Evolutionary conservation across 2,888 invertebrate genomes (phyloP).

Genomic region (Macroteleia sp.): DNA sequence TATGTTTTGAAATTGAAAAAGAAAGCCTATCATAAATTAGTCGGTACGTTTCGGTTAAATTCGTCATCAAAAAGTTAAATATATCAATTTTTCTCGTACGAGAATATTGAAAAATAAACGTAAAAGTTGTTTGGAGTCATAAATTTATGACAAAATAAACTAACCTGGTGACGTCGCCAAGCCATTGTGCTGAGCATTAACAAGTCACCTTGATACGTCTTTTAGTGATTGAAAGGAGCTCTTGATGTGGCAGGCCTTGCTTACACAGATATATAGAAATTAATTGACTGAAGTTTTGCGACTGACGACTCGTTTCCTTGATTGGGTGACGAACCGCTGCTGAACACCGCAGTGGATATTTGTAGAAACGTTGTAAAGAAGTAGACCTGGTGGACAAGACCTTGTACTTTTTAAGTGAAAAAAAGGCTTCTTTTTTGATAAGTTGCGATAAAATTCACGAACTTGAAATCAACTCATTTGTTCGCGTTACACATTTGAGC

Average conservation of each 20-base stretch:
- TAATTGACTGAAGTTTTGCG: slow-evolving; percentile 43
- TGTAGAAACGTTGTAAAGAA: slow-evolving; percentile 38
- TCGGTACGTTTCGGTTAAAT: too few relatives aligned
- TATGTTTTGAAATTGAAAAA: too few relatives aligned
- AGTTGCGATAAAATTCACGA: not conserved
- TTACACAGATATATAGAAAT: slow-evolving; percentile 22
- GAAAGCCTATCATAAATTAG: too few relatives aligned
- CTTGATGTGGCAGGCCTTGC: not conserved
- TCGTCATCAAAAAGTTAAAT: slow-evolving; percentile 1
- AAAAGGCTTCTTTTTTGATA: not conserved
- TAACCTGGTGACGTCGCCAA: slow-evolving; percentile 72
- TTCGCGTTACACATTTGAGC: slow-evolving; percentile 5
- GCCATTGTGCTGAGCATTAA: slow-evolving; percentile 75
- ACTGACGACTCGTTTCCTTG: slow-evolving; percentile 23
- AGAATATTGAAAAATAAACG: slow-evolving; percentile 16
- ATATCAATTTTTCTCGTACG: slow-evolving; percentile 5
- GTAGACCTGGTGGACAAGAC: slow-evolving; percentile 6
- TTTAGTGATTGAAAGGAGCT: slow-evolving; percentile 45
- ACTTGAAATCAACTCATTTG: not conserved
- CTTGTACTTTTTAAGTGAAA: not conserved
- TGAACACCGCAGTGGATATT: slow-evolving; percentile 47
- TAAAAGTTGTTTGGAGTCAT: not conserved
- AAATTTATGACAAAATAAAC: slow-evolving; percentile 30
- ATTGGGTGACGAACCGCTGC: slow-evolving; percentile 29
- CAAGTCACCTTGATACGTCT: slow-evolving; percentile 69